Evolutionary conservation across 1,140 invertebrate genomes (phyloP).

Genomic region (Drosophila orena): DNA sequence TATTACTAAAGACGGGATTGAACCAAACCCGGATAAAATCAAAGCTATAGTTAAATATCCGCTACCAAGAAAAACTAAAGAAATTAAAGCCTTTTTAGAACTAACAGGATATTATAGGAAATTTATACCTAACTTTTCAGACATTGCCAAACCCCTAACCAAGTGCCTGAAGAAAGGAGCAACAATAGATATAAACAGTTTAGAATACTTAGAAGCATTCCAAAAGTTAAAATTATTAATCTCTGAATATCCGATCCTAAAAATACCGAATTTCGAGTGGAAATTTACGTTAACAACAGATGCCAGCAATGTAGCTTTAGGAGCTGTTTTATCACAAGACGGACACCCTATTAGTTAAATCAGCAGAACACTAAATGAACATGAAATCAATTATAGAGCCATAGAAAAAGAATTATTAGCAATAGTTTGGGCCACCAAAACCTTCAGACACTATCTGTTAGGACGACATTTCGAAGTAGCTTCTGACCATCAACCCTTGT

Average conservation of each 20-base stretch:
- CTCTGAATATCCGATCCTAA: too few species aligned
- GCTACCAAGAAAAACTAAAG: background rate
- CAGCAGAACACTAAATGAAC: slow-evolving; percentile 12
- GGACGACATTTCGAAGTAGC: slow-evolving; percentile 4
- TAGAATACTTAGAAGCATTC: too few species aligned
- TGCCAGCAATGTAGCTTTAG: slow-evolving; percentile 1
- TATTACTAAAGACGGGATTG: background rate
- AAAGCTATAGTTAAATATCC: too few species aligned
- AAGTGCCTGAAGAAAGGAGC: too few species aligned
- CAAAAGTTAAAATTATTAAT: background rate
- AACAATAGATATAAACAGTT: too few species aligned
- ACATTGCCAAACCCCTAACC: too few species aligned
- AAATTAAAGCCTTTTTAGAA: background rate
- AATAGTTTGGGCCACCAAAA: slow-evolving; percentile 9
- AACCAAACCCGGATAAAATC: background rate
- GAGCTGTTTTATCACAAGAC: background rate
- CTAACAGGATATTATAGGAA: too few species aligned
- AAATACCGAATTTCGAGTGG: too few species aligned
- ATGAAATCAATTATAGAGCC: background rate
- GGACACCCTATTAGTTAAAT: too few species aligned
- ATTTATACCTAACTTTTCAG: too few species aligned
- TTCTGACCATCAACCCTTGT: slow-evolving; percentile 4
- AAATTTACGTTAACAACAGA: background rate
- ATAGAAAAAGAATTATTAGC: slow-evolving; percentile 3
- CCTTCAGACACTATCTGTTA: slow-evolving; percentile 1